Percentiles rank a stretch among this genome's conserved stretches.
Evolutionary conservation across 2,113 vertebrate species (phyloP).

Genomic region (Nibea albiflora): DNA sequence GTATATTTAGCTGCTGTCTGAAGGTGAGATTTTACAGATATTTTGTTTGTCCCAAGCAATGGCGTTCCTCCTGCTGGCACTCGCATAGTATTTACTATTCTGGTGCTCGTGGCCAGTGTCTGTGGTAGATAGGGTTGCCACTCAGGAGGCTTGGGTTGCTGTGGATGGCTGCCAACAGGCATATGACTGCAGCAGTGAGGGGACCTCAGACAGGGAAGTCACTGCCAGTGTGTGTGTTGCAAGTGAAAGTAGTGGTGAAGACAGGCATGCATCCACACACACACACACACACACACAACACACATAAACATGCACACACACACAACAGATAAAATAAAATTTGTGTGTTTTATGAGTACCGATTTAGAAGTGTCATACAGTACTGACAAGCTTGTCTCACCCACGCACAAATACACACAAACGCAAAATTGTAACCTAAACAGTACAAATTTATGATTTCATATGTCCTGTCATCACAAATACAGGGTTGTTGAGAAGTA

Average conservation of each 20-base stretch:
- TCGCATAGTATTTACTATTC: constrained; percentile 91
- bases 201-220: constrained; percentile 49
- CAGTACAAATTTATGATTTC: constrained; percentile 14
- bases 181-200: constrained; percentile 68
- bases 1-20: constrained; percentile 64
- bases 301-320: not conserved
- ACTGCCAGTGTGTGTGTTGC: constrained; percentile 27
- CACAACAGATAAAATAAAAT: not conserved
- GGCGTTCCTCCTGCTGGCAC: constrained; percentile 78
- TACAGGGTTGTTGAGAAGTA: not conserved
- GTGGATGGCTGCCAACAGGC: constrained; percentile 61
- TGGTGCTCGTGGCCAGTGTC: constrained; percentile 84
- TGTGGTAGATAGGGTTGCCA: constrained; percentile 85
- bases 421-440: not conserved
- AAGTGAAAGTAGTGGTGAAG: constrained; percentile 44
- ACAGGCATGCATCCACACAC: not conserved
- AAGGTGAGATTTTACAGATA: constrained; percentile 84
- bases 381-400: constrained; percentile 3
- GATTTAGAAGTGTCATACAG: not conserved
- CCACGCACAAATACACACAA: not conserved
- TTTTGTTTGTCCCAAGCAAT: constrained; percentile 83
- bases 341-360: constrained; percentile 14
- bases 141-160: constrained; percentile 65
- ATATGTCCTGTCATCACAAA: constrained; percentile 29
- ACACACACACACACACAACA: not conserved